A percentile compares a stretch with the other conserved stretches of the same genome.
phyloP scores from a whole-genome alignment of 1,140 invertebrate species.

The Drosophila miranda region DNA sequence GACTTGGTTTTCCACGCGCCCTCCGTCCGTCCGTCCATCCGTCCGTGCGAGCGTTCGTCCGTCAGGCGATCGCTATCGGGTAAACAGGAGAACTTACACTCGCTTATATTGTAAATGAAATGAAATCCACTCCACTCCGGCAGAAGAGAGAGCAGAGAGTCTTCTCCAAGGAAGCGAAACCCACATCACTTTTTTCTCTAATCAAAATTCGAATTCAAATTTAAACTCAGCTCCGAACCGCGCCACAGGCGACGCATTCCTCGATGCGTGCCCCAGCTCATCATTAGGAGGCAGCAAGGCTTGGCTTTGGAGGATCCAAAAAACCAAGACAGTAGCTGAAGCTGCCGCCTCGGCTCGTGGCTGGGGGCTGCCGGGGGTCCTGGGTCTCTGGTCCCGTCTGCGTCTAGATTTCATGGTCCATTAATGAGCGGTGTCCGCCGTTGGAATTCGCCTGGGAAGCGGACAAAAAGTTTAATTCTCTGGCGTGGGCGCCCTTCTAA shows the following conservation, averaged over 20 bases:
- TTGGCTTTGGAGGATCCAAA: neutral
- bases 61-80: conserved; percentile 41
- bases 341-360: conserved; percentile 42
- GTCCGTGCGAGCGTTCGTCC: neutral
- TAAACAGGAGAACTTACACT: conserved; percentile 45
- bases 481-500: conserved; percentile 65
- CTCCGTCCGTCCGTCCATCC: neutral
- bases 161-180: conserved; percentile 16
- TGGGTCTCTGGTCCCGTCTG: conserved; percentile 59
- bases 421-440: conserved; percentile 50
- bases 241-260: conserved; percentile 33
- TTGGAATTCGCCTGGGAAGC: conserved; percentile 47
- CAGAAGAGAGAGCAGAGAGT: conserved; percentile 1
- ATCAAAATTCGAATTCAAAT: conserved; percentile 5
- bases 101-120: conserved; percentile 69
- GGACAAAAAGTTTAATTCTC: conserved; percentile 53
- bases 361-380: conserved; percentile 27
- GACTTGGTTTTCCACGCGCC: conserved; percentile 48
- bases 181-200: conserved; percentile 47
- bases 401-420: conserved; percentile 72
- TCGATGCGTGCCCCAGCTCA: conserved; percentile 38
- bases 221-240: conserved; percentile 25
- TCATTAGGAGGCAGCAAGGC: conserved; percentile 1
- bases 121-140: conserved; percentile 25
- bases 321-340: conserved; percentile 34